These are phyloP conservation scores for Hanleya hanleyi DNA, from an alignment of 2,888 invertebrate genomes.

Conservation along the genomic window DNA sequence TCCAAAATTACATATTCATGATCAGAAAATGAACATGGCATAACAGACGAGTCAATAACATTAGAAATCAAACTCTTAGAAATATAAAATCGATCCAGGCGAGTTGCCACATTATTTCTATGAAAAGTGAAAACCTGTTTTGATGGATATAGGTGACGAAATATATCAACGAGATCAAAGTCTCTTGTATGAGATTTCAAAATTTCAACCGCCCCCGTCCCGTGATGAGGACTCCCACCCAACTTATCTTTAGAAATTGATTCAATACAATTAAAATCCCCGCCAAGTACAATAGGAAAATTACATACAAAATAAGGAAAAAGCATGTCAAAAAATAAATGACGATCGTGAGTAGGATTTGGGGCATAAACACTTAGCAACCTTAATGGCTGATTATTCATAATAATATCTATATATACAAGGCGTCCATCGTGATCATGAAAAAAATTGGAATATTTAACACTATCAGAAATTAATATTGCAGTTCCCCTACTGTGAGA, in stretches of 20 bases:
- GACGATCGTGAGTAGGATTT: slow-evolving; percentile 12
- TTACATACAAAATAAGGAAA: slow-evolving; percentile 14
- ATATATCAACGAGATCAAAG: slow-evolving; percentile 22
- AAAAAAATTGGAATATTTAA: background rate
- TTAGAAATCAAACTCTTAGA: background rate
- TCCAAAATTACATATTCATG: slow-evolving; percentile 5
- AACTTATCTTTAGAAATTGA: slow-evolving; percentile 22
- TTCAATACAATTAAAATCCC: slow-evolving; percentile 32
- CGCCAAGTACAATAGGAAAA: slow-evolving; percentile 15
- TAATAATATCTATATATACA: background rate
- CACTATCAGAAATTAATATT: background rate
- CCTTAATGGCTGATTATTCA: background rate
- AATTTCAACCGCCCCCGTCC: slow-evolving; percentile 8
- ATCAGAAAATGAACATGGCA: slow-evolving; percentile 4
- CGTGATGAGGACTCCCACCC: slow-evolving; percentile 20
- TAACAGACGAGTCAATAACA: background rate
- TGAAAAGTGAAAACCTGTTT: background rate
- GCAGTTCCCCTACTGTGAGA: background rate
- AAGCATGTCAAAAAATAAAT: slow-evolving; percentile 16
- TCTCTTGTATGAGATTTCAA: slow-evolving; percentile 19
- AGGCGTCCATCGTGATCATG: slow-evolving; percentile 3
- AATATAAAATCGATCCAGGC: background rate
- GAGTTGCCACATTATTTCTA: background rate
- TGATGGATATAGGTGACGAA: slow-evolving; percentile 14
- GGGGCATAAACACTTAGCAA: slow-evolving; percentile 21